Base-by-base conservation (phyloP, 2,797 vertebrate species). In the Enteromius thamalakanensis region DNA sequence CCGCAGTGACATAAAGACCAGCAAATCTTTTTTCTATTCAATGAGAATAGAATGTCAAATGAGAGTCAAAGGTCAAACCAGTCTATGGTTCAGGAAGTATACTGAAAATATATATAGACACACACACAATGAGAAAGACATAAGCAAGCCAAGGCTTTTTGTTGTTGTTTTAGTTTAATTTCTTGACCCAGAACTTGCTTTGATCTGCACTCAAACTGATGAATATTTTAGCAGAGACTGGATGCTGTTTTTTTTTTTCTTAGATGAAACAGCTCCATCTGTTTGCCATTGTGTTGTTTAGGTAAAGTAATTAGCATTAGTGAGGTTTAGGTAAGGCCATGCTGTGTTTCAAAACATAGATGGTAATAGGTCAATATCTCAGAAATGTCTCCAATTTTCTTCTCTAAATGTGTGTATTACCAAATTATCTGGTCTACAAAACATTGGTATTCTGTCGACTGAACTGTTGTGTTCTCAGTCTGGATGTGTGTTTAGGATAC, bases 191-290 rank as follows among this genome's bases (percentile, higher is more conserved):
- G 60, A 79, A 45, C 74, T 74, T 55, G 74, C 82, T 87, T 86
- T 87, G 87, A 87, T 86, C 78, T 86, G 64, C 79, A 76, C 79
- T 84, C 79, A 7, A 69, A 76, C 79, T 84, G 23, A 83, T 87
- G 34, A 84, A 82, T 86, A 87, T 87, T 87, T 81, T 69, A 86
- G 84, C 70, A 32, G 32, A 78, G 82, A 79, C 67, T 86, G 49
- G 23, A 80, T 86, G 71, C 69, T 49, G 45, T 82, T 75, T 69
- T 82, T 75, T 69, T 71, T 51, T 86, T 82, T 79, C 60, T 49
- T 19, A 84, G 65, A 85, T 83, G 71, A 80, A 75, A 87, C 12
- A 26, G 14, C 76, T 78, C 79, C 81, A 81, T 83, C 81, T 87
- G 78, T 83, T 82, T 75, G 34, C 17, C 32, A 75, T n/a, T 40